These are phyloP conservation scores for Clivina fossor DNA, from an alignment of 2,888 invertebrate genomes.

Conservation along the genomic window DNA sequence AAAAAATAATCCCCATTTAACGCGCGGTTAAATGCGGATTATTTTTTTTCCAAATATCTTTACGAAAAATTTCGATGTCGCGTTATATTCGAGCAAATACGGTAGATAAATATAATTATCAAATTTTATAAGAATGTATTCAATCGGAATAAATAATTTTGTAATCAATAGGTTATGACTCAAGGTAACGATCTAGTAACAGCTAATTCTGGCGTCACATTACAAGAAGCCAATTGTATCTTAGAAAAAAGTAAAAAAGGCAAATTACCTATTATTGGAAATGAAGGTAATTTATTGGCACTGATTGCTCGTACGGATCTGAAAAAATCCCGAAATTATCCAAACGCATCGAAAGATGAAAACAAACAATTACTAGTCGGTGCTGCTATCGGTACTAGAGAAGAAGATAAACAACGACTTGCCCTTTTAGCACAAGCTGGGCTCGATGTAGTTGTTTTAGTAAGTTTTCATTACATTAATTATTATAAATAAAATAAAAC, in stretches of 20 bases:
- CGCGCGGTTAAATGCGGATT: no score
- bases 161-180: slow-evolving; percentile 74
- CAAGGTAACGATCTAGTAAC: slow-evolving; percentile 82
- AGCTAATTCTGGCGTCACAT: slow-evolving; percentile 85
- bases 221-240: slow-evolving; percentile 91
- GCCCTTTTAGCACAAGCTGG: slow-evolving; percentile 81
- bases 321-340: slow-evolving; percentile 96
- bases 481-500: no score
- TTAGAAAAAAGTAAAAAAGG: slow-evolving; percentile 97
- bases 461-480: no score
- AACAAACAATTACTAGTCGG: slow-evolving; percentile 93
- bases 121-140: no score
- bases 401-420: slow-evolving; percentile 78
- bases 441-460: slow-evolving; percentile 92
- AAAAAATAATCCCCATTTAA: no score
- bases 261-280: slow-evolving; percentile 82
- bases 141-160: no score
- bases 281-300: slow-evolving; percentile 85
- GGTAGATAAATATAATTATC: no score
- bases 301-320: slow-evolving; percentile 97
- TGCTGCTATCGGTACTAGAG: slow-evolving; percentile 90
- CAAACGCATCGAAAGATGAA: slow-evolving; percentile 95
- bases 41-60: no score
- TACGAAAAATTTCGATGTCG: no score
- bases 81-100: no score